Conservation (phyloP, 2,888 invertebrate species). For the Hesperia comma region DNA sequence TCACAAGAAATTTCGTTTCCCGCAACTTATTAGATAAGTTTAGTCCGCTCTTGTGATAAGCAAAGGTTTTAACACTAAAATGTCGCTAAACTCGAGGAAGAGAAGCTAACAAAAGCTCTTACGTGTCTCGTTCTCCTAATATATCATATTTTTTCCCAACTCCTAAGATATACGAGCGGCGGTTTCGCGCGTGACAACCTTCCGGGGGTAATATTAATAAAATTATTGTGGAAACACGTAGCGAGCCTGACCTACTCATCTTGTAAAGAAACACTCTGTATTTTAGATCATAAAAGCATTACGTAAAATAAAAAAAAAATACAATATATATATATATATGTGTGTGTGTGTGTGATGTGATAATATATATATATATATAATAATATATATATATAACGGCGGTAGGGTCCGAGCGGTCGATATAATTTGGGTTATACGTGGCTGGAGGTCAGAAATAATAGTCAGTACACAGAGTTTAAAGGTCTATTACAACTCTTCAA, state of each 20-base stretch:
- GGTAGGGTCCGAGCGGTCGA: no score
- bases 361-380: no score
- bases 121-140: constrained; percentile 78
- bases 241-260: constrained; percentile 65
- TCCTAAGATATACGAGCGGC: constrained; percentile 76
- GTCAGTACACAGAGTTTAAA: no score
- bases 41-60: constrained; percentile 51
- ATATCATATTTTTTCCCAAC: constrained; percentile 81
- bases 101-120: constrained; percentile 73
- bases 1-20: constrained; percentile 17
- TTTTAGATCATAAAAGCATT: constrained; percentile 5
- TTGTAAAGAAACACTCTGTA: constrained; percentile 16
- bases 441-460: no score
- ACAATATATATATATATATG: no score
- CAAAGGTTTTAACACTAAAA: constrained; percentile 66
- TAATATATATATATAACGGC: no score
- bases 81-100: constrained; percentile 68
- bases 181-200: constrained; percentile 80
- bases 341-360: no score
- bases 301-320: not conserved
- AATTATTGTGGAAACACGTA: constrained; percentile 82
- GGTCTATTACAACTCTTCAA: no score
- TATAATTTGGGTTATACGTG: no score
- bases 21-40: constrained; percentile 34
- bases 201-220: constrained; percentile 82